A percentile compares a stretch with the other conserved stretches of the same genome.
phyloP scores from a whole-genome alignment of 2,797 vertebrate genomes.

The Lithobates pipiens region DNA sequence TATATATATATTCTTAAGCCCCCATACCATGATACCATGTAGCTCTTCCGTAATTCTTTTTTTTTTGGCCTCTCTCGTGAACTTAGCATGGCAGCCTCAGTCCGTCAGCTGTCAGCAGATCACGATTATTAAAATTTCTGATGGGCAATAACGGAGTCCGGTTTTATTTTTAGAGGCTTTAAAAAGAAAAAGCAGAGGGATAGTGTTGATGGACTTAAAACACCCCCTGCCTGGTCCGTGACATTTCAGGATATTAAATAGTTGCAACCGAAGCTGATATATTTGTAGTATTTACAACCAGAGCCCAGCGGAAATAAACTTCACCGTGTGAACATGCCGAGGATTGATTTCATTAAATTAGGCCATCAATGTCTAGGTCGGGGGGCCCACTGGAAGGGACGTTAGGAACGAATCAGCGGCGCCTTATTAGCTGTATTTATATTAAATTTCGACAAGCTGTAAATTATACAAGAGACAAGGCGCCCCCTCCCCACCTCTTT shows the following conservation, averaged over 20 bases:
- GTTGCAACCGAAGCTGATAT: background rate
- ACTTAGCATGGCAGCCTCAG: background rate
- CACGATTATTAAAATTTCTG: background rate
- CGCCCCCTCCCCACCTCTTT: conserved; percentile 7
- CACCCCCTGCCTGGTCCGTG: background rate
- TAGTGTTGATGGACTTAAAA: background rate
- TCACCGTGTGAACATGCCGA: conserved; percentile 58
- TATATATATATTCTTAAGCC: too few relatives aligned
- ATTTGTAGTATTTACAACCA: background rate
- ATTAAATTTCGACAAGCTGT: conserved; percentile 65
- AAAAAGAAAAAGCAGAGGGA: background rate
- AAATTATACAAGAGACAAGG: conserved; percentile 68
- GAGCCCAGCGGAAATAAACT: conserved; percentile 22
- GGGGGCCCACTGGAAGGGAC: conserved; percentile 56
- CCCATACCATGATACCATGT: too few relatives aligned
- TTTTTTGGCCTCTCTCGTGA: too few relatives aligned
- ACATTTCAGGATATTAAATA: conserved; percentile 24
- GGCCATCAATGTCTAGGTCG: conserved; percentile 65
- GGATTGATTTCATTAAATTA: conserved; percentile 66
- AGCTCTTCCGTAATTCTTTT: too few relatives aligned
- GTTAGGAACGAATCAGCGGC: conserved; percentile 52
- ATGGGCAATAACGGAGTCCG: background rate
- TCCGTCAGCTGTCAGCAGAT: background rate
- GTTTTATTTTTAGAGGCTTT: conserved; percentile 21
- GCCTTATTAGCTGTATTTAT: conserved; percentile 67